Percentiles rank a stretch among this genome's conserved stretches.
These are phyloP conservation scores for Gila orcuttii DNA, from an alignment of 2,113 vertebrate genomes.

Conservation along the genomic window DNA sequence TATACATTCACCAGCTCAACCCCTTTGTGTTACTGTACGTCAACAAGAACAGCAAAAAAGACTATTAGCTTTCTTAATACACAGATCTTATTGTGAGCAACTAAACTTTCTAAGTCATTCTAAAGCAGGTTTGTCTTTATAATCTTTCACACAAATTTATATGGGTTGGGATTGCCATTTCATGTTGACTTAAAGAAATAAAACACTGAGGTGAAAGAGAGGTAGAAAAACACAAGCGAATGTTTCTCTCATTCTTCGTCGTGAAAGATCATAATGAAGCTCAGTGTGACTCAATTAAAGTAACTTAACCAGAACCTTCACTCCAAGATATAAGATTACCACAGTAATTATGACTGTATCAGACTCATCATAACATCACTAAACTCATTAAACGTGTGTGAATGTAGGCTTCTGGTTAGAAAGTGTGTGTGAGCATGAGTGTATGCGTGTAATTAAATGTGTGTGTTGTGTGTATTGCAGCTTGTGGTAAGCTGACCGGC, in stretches of 20 bases:
- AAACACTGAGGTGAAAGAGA: not conserved
- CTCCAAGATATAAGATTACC: not conserved
- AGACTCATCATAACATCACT: not conserved
- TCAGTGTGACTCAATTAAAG: not conserved
- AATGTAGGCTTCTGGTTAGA: not conserved
- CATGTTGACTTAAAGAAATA: not conserved
- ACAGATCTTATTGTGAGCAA: too few relatives aligned
- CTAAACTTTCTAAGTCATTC: too few relatives aligned
- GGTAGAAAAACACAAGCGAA: not conserved
- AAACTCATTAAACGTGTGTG: conserved; percentile 14
- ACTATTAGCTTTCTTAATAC: too few relatives aligned
- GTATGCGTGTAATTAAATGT: not conserved
- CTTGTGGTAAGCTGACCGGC: conserved; percentile 94
- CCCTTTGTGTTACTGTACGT: too few relatives aligned
- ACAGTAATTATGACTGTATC: conserved; percentile 16
- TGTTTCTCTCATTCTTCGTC: not conserved
- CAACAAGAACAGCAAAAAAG: too few relatives aligned
- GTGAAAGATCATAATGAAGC: not conserved
- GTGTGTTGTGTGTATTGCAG: conserved; percentile 69
- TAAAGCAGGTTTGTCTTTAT: too few relatives aligned
- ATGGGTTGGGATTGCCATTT: too few relatives aligned
- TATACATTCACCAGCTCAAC: too few relatives aligned
- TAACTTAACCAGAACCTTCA: conserved; percentile 9
- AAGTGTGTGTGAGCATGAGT: conserved; percentile 12
- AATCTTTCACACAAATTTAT: too few relatives aligned